These are phyloP conservation scores for Holcopasites calliopsidis DNA, from an alignment of 1,140 invertebrate genomes.

Conservation along the genomic window DNA sequence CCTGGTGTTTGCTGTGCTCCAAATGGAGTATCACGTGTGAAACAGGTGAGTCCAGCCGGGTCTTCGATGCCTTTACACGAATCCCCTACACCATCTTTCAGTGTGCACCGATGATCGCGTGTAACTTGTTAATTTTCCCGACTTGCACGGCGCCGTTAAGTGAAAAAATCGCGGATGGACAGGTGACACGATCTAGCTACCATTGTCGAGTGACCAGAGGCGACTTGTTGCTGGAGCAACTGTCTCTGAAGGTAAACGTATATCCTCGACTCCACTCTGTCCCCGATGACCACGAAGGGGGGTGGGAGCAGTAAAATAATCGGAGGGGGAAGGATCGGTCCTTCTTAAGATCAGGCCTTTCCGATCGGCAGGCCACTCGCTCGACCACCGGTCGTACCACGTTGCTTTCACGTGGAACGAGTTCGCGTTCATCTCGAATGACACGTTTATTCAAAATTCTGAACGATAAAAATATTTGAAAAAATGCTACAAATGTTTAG, in stretches of 20 bases:
- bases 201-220: not conserved
- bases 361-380: not conserved
- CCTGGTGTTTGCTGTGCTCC: too few species aligned
- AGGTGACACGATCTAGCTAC: not conserved
- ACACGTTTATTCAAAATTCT: too few species aligned
- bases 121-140: not conserved
- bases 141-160: not conserved
- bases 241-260: conserved; percentile 48
- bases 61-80: not conserved
- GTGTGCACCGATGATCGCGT: too few species aligned
- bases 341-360: conserved; percentile 22
- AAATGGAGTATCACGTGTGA: not conserved
- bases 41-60: conserved; percentile 18
- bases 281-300: not conserved
- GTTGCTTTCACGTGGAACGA: not conserved
- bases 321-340: conserved; percentile 12
- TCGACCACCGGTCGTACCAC: not conserved
- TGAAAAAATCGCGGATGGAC: conserved; percentile 2
- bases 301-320: conserved; percentile 13
- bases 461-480: not conserved
- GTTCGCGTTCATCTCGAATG: not conserved
- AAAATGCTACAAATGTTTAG: not conserved
- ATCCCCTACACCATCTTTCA: not conserved
- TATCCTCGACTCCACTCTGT: not conserved
- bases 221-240: conserved; percentile 33